Evolutionary conservation across 2,797 vertebrate genomes (phyloP), one percentile per base, ranked within the genome.

Genomic region (Eremophila alpestris): DNA sequence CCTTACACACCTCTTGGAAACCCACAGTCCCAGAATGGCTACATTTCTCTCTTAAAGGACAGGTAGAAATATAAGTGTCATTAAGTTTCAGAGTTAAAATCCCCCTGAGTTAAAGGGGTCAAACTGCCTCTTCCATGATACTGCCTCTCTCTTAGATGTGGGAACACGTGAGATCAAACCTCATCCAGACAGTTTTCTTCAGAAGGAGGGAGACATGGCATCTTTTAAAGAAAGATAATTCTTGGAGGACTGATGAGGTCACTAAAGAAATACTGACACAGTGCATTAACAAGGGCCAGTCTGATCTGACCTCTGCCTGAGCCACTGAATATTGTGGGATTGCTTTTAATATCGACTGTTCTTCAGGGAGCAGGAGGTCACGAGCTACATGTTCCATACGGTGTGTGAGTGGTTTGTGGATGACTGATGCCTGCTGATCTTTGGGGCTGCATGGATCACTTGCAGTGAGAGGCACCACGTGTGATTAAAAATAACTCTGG

Each of bases 301-400:
- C 36, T 88, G 90, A 76, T 91, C 83, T 94, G 94, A 95, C 91
- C 95, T 88, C 74, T 88, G 74, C 85, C 91, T 87, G 83, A 87
- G 77, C 67, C 64, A 23, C 0, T 82, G 95, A 88, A 92, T 94
- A 82, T 34, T 76, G 91, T 82, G 91, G 94, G 74, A 70, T 82
- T 94, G 94, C 83, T 96, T 95, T 96, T 90, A 93, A 90, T 94
- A 90, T 84, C 1, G 60, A 76, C 89, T 63, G 16, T 84, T 93
- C 94, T 95, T 88, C 79, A 59, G 94, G 91, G 92, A 91, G 87
- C 89, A 86, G 82, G 60, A 90, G 95, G 96, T 95, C 93, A 91
- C 0, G 1, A 87, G 89, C 78, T 89, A 7, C 84, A 71, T 62
- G 81, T 89, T 75, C 78, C 78, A 41, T 49, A 36, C 0, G 2